Base-by-base conservation (phyloP, 2,888 invertebrate species). In the Phanerotoma sp. region DNA sequence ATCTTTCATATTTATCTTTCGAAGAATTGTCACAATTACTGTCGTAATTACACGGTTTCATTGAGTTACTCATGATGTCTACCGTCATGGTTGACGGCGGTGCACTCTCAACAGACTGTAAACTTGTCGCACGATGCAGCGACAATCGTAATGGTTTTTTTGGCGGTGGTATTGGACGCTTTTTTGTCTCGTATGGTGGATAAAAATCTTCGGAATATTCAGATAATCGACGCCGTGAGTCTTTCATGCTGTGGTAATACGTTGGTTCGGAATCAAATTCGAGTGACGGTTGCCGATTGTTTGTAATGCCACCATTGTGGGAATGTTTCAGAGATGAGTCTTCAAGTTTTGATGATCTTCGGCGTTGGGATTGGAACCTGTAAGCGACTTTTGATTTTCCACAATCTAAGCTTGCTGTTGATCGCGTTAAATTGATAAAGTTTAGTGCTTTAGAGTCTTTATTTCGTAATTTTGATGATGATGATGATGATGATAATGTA, bases 91-190 rank as follows among this genome's bases (percentile, higher is more conserved):
- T 25, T 45, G 49, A 11, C 48, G 45, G 1, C 0, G 77, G 77
- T 1, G 79, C 70, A 44, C 71, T 78, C 60, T 82, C 82, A 1
- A 91, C 83, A 0, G 89, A 89, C 69, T 91, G 91, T 45, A 91
- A 82, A 74, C 91, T 92, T 59, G 89, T 86, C 0, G 93, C 90
- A 65, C 91, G 85, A 71, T 93, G 93, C 46, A 93, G 77, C 0
- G 92, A 93, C 35, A 93, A 78, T 9, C 93, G 81, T 45, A 92
- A 76, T 0, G 93, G 93, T 71, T 93, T 93, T 67, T 92, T 88
- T 16, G 93, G 93, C 4, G 93, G 93, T 11, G 87, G 86, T 9
- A 38, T 18, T 1, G 92, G 91, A 51, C 89, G 80, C 3, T 56
- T 38, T 41, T 40, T 46, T 7, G 70, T 72, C 47, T 83, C 82